Evolutionary conservation across 2,888 invertebrate species (phyloP), one percentile per base, ranked within the genome.

Genomic region (Leucania comma): DNA sequence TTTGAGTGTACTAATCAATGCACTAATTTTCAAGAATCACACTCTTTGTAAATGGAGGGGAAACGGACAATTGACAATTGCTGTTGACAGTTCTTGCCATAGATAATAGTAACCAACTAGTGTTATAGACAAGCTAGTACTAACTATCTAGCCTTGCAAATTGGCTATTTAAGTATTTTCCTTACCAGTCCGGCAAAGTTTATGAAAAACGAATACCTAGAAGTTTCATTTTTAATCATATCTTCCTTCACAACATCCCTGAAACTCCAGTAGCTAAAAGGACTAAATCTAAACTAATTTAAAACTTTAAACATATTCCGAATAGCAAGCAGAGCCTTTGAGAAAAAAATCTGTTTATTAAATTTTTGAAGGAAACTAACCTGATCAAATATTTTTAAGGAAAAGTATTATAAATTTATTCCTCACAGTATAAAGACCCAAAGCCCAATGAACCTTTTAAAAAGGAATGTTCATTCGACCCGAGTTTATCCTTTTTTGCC

Each of bases 341-440:
- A 51, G 1, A 35, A 56, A 64, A n/a, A 60, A 56, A 58, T 58
- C 51, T 61, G 48, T 70, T 67, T 71, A 70, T 78, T 77, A 70
- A 67, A 67, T 63, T 65, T 81, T 26, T 46, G 62, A 51, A 62
- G 46, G 22, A 76, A 68, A 61, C 53, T 68, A 60, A 54, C 24
- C 60, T 67, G 78, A 77, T 81, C 63, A 77, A 78, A 56, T 61
- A 77, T 77, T 75, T 76, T 75, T 48, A 42, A 67, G 35, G 42
- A 38, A 68, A 81, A 81, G 63, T 63, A 64, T 60, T 63, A 81
- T 76, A 69, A 78, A 81, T 78, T 76, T 76, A 70, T 70, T 77
- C 56, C 35, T 63, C 22, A 59, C 50, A 71, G 63, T 24, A 10
- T 69, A 58, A 67, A 38, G 67, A 68, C 59, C 51, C 38, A 6